phyloP scores from a whole-genome alignment of 2,888 invertebrate genomes.

The Clunio marinus region DNA sequence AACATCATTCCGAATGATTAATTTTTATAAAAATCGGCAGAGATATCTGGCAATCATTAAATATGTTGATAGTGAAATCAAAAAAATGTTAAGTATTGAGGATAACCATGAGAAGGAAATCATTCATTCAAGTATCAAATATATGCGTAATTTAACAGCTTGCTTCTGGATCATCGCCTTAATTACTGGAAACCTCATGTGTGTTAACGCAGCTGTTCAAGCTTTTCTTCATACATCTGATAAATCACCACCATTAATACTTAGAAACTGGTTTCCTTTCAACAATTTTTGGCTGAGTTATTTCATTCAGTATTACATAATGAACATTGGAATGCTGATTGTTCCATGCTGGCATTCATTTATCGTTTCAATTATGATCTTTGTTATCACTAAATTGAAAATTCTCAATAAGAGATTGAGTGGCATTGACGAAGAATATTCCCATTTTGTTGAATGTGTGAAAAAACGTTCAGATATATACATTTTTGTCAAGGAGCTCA shows the following conservation, averaged over 20 bases:
- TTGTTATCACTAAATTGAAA: slow-evolving; percentile 32
- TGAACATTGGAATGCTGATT: slow-evolving; percentile 40
- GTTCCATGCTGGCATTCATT: slow-evolving; percentile 40
- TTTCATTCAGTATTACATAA: slow-evolving; percentile 34
- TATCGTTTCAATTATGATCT: slow-evolving; percentile 38
- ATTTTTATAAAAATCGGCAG: slow-evolving; percentile 38
- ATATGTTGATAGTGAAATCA: slow-evolving; percentile 3
- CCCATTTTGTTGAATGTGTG: slow-evolving; percentile 1
- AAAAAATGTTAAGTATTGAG: neutral
- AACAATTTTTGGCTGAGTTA: slow-evolving; percentile 29
- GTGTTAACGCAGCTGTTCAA: slow-evolving; percentile 29
- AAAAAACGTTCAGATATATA: neutral
- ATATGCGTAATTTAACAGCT: slow-evolving; percentile 31
- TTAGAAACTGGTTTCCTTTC: slow-evolving; percentile 37
- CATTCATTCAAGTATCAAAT: slow-evolving; percentile 14
- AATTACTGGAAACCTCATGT: slow-evolving; percentile 38
- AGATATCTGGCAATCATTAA: slow-evolving; percentile 24
- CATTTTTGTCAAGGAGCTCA: neutral
- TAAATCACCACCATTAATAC: slow-evolving; percentile 26
- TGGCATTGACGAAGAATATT: slow-evolving; percentile 1
- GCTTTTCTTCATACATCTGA: neutral
- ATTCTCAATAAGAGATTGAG: slow-evolving; percentile 29
- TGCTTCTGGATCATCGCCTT: slow-evolving; percentile 29
- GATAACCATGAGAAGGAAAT: slow-evolving; percentile 3
- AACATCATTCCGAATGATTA: slow-evolving; percentile 32